These are phyloP conservation scores for Nemotelus pantherinus DNA, from an alignment of 2,888 invertebrate genomes.

Conservation along the genomic window DNA sequence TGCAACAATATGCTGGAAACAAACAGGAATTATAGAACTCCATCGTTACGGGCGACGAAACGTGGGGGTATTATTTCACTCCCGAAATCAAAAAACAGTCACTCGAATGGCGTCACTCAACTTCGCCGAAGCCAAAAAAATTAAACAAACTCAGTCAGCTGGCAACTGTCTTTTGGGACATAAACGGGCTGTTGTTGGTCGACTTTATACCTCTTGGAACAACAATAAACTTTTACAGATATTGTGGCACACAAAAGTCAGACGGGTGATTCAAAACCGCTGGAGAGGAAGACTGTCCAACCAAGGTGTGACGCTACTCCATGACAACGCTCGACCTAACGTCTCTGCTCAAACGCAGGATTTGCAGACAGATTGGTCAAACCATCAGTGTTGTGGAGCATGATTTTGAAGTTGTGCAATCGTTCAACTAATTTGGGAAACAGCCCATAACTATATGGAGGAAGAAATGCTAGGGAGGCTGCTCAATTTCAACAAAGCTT, in stretches of 20 bases:
- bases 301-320: too few relatives aligned
- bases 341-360: too few relatives aligned
- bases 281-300: conserved; percentile 51
- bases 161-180: not conserved
- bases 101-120: not conserved
- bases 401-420: too few relatives aligned
- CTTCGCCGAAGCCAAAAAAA: not conserved
- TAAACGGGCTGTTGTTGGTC: not conserved
- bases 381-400: too few relatives aligned
- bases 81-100: not conserved
- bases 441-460: too few relatives aligned
- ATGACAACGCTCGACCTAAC: too few relatives aligned
- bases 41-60: too few relatives aligned
- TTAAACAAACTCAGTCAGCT: not conserved
- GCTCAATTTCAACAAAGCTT: too few relatives aligned
- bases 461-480: too few relatives aligned
- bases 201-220: not conserved
- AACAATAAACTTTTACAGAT: not conserved
- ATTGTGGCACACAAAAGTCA: not conserved
- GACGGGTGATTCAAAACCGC: conserved; percentile 1
- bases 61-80: not conserved
- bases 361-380: too few relatives aligned
- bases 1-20: not conserved
- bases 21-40: not conserved
- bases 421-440: too few relatives aligned